Conservation (phyloP, 2,113 vertebrate species). For the Passer domesticus region DNA sequence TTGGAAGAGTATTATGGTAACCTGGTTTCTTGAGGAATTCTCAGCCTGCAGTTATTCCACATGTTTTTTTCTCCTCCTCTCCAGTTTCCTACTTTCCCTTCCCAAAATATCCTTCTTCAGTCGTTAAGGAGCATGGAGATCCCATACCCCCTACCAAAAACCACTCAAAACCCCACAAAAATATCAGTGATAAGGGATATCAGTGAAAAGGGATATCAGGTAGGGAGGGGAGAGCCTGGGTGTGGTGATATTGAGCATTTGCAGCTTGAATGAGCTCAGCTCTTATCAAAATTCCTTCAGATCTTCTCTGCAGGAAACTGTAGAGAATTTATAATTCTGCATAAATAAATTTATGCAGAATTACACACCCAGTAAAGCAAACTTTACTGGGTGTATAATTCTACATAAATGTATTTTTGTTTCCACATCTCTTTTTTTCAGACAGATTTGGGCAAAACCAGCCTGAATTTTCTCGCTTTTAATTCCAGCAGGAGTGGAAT, state of each 20-base stretch:
- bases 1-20: background rate
- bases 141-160: background rate
- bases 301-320: background rate
- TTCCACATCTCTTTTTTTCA: background rate
- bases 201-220: background rate
- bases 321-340: background rate
- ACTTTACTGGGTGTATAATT: background rate
- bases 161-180: background rate
- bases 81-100: background rate
- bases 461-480: background rate
- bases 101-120: background rate
- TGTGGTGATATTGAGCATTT: background rate
- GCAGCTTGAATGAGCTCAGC: background rate
- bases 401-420: background rate
- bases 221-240: background rate
- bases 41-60: background rate
- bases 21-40: background rate
- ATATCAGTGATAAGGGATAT: background rate
- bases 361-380: background rate
- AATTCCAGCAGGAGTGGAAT: background rate
- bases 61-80: background rate
- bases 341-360: background rate
- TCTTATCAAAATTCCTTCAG: background rate
- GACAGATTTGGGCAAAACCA: background rate
- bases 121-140: background rate